Base-by-base conservation (phyloP, 1,140 invertebrate genomes). In the Pseudomyrmex concolor region DNA sequence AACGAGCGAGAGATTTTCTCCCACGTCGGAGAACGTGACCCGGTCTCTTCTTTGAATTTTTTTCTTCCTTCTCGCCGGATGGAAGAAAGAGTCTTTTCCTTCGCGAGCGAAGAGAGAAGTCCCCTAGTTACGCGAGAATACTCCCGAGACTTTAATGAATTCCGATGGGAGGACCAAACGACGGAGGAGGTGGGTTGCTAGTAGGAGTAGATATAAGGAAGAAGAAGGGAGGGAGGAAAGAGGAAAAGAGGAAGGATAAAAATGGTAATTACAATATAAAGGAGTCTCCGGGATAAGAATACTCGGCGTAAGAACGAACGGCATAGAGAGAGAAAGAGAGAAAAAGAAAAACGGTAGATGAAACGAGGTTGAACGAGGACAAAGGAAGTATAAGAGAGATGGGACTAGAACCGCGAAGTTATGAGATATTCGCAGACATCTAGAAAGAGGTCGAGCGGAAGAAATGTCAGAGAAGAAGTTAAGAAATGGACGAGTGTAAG, bases 251-350 rank as follows among this genome's bases (percentile, higher is more conserved):
- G 76, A 85, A 89, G 90, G 91, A 93, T 92, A 92, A 94, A 93
- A 93, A 93, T 93, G 92, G 91, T 93, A 93, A 94, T 94, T 93
- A 93, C 91, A 90, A 92, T 93, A 93, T 93, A 93, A 93, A 93
- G 88, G 85, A 86, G 91, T 90, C 90, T 62, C 68, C 78, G 80
- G 88, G 91, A 92, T 91, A 92, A 93, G 91, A 91, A 92, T 92
- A 90, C 89, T 51, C 25, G 68, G 12, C 1, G 81, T 67, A 86
- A 84, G 84, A 84, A 89, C 64, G 64, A 66, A 48, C 63, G 57
- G 51, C 62, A 59, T 72, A 80, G 73, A 78, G 68, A 73, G 48
- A 22, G 50, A 60, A 34, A 55, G 76, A 50, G 1, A 50, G 67
- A 84, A 57, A 12, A 64, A 72, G 22, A 17, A 2, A 54, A 45